Percentiles rank a stretch among this genome's conserved stretches.
Evolutionary conservation across 2,797 vertebrate genomes (phyloP).

Genomic region (Halcyon chelicuti): DNA sequence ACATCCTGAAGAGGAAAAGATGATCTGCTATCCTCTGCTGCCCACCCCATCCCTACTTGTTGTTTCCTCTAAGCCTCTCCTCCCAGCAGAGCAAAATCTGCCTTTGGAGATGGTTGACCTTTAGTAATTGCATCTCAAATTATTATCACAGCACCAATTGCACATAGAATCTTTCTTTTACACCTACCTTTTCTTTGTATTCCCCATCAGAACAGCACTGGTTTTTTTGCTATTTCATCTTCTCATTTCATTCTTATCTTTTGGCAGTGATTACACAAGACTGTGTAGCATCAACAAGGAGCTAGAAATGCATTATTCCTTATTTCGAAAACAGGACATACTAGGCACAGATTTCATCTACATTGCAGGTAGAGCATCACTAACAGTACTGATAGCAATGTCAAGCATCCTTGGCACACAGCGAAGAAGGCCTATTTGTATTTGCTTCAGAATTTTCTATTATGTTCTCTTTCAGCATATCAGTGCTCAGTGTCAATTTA

Average conservation of each 20-base stretch:
- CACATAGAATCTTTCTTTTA: not conserved
- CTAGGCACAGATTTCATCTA: constrained; percentile 12
- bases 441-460: constrained; percentile 8
- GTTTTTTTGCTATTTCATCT: fast-evolving
- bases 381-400: not conserved
- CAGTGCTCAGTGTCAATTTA: not conserved
- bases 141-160: not conserved
- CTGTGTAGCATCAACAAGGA: not conserved
- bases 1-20: not conserved
- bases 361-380: not conserved
- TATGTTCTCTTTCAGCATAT: not conserved
- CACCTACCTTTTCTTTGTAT: not conserved
- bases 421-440: not conserved
- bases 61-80: not conserved
- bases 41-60: not conserved
- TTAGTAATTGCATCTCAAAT: constrained; percentile 22
- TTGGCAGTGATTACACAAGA: not conserved
- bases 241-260: not conserved
- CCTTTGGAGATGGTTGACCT: not conserved
- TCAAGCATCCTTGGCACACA: not conserved
- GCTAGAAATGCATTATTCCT: not conserved
- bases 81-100: not conserved
- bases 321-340: constrained; percentile 14
- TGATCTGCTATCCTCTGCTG: not conserved
- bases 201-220: not conserved